phyloP scores from a whole-genome alignment of 2,888 invertebrate species.

The Helleia helle region DNA sequence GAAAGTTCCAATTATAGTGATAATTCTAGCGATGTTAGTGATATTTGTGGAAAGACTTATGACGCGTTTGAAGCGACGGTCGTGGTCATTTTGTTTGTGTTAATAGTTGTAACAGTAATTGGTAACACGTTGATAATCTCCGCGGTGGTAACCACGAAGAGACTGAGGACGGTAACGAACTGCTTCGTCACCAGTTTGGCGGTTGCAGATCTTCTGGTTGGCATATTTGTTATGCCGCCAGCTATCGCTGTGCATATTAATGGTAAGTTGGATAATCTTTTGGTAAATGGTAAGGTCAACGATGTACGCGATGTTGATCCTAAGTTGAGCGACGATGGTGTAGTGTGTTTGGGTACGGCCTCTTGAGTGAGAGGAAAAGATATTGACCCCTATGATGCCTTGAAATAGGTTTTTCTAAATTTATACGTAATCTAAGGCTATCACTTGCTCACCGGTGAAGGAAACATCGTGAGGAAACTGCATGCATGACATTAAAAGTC shows the following conservation, averaged over 20 bases:
- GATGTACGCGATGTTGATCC: too few species aligned
- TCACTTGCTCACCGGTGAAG: too few species aligned
- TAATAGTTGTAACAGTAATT: conserved; percentile 83
- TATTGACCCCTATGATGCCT: too few species aligned
- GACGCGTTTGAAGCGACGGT: conserved; percentile 73
- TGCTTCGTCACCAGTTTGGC: conserved; percentile 96
- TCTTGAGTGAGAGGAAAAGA: too few species aligned
- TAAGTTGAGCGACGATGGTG: too few species aligned
- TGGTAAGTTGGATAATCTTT: conserved; percentile 71
- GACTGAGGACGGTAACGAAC: conserved; percentile 94
- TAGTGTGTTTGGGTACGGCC: too few species aligned
- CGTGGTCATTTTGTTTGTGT: conserved; percentile 76
- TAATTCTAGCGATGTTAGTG: conserved; percentile 27
- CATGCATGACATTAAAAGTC: too few species aligned
- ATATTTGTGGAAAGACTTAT: conserved; percentile 32
- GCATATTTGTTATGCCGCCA: conserved; percentile 95
- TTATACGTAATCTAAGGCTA: too few species aligned
- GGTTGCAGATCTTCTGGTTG: conserved; percentile 93
- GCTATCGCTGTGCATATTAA: conserved; percentile 91
- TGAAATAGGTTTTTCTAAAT: too few species aligned
- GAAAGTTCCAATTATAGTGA: conserved; percentile 20
- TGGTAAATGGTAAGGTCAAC: too few species aligned
- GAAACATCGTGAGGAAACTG: too few species aligned
- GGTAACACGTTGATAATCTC: conserved; percentile 93
- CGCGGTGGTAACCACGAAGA: conserved; percentile 89